Evolutionary conservation across 2,888 invertebrate species (phyloP).

Genomic region (Torymus texanus): DNA sequence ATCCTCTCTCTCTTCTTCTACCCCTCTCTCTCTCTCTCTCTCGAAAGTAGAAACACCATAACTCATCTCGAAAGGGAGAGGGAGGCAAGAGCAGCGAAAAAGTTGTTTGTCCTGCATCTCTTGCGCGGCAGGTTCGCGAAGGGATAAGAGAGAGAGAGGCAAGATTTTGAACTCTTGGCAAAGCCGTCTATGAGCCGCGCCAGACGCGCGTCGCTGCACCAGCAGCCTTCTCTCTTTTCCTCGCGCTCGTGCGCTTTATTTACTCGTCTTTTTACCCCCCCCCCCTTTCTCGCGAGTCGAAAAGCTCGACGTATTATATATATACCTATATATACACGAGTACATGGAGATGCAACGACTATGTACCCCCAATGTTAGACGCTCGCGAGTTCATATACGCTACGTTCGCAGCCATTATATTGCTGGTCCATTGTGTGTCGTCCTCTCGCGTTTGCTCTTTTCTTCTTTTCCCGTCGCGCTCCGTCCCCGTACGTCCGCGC

Average conservation of each 20-base stretch:
- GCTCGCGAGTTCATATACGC: constrained; percentile 50
- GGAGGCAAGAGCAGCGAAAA: constrained; percentile 67
- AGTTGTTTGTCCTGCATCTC: constrained; percentile 73
- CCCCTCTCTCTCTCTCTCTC: constrained; percentile 4
- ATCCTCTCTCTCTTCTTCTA: constrained; percentile 57
- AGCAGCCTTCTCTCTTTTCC: constrained; percentile 30
- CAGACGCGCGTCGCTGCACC: constrained; percentile 49
- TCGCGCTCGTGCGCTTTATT: constrained; percentile 45
- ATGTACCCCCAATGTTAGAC: constrained; percentile 31
- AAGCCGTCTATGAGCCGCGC: constrained; percentile 64
- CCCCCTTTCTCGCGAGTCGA: constrained; percentile 31
- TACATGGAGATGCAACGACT: constrained; percentile 16
- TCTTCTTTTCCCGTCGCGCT: constrained; percentile 9
- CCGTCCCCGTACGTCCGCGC: too few species aligned
- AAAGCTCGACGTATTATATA: constrained; percentile 34
- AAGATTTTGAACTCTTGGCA: constrained; percentile 71
- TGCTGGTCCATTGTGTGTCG: constrained; percentile 49
- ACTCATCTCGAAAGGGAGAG: constrained; percentile 62
- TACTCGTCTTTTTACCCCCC: constrained; percentile 24
- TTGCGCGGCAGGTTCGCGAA: constrained; percentile 45
- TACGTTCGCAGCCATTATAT: constrained; percentile 45
- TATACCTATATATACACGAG: constrained; percentile 14
- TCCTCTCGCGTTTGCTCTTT: constrained; percentile 8
- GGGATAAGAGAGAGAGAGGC: constrained; percentile 57
- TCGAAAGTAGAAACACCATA: constrained; percentile 68